Conservation (phyloP, 2,797 vertebrate genomes). For the Coregonus ussuriensis region DNA sequence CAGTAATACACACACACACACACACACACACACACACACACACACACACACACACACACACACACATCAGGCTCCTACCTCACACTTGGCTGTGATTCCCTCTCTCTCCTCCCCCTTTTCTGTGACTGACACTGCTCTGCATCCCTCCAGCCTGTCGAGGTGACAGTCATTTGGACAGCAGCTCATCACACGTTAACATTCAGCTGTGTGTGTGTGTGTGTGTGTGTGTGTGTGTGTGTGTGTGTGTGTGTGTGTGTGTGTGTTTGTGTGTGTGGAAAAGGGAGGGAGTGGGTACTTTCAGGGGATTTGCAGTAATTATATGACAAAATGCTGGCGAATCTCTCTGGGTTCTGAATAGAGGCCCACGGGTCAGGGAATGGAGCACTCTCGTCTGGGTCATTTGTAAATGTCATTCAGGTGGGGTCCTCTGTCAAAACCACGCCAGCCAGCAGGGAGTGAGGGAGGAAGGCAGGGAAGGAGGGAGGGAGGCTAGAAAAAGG, state of each 20-base stretch:
- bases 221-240: no score
- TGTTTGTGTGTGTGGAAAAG: constrained; percentile 34
- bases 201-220: constrained; percentile 55
- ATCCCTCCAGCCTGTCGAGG: constrained; percentile 72
- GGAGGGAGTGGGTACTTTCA: constrained; percentile 84
- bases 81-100: constrained; percentile 31
- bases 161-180: constrained; percentile 48
- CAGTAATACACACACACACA: neutral
- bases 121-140: constrained; percentile 63
- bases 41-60: neutral
- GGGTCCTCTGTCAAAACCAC: constrained; percentile 81
- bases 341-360: constrained; percentile 93
- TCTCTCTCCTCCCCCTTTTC: constrained; percentile 26
- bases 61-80: neutral
- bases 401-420: constrained; percentile 99
- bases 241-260: neutral
- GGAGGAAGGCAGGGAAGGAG: constrained; percentile 46
- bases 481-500: neutral
- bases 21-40: neutral
- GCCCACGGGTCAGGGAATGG: constrained; percentile 94
- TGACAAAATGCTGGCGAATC: constrained; percentile 98
- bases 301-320: constrained; percentile 99
- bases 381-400: constrained; percentile 96
- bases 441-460: constrained; percentile 61
- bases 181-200: constrained; percentile 87